phyloP scores from a whole-genome alignment of 2,113 vertebrate species.

The Astur gentilis region DNA sequence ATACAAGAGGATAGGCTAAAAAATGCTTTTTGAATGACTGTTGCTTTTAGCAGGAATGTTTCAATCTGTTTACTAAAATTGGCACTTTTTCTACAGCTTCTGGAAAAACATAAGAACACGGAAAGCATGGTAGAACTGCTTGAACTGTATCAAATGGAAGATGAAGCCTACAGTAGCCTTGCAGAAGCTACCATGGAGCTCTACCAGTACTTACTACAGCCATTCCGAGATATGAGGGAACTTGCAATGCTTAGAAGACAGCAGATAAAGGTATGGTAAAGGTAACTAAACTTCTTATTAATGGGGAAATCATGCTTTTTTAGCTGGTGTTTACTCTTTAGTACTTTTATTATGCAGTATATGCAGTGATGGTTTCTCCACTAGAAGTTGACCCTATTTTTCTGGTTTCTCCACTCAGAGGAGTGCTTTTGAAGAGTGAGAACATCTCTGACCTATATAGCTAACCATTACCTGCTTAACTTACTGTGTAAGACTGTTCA shows the following conservation, averaged over 20 bases:
- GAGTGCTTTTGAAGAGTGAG: not conserved
- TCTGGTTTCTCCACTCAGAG: not conserved
- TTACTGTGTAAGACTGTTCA: not conserved
- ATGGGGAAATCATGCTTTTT: not conserved
- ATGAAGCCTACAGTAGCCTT: conserved; percentile 86
- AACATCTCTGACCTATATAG: not conserved
- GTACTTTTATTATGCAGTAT: not conserved
- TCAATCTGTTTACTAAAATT: not conserved
- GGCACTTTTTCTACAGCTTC: conserved; percentile 70
- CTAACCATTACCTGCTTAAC: not conserved
- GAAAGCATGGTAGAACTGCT: conserved; percentile 97
- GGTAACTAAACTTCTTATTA: not conserved
- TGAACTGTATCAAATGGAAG: conserved; percentile 91
- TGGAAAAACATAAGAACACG: conserved; percentile 90
- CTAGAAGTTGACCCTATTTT: not conserved
- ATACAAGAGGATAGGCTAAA: not conserved
- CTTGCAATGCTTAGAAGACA: conserved; percentile 94
- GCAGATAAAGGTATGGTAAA: conserved; percentile 91
- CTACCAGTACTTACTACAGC: conserved; percentile 95
- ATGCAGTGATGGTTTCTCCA: not conserved
- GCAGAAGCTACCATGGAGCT: conserved; percentile 93
- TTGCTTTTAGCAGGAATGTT: not conserved
- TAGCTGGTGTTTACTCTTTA: not conserved
- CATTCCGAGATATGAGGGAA: conserved; percentile 97
- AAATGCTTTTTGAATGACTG: not conserved